These are phyloP conservation scores for Oreortyx pictus DNA, from an alignment of 2,797 vertebrate species.

Conservation along the genomic window DNA sequence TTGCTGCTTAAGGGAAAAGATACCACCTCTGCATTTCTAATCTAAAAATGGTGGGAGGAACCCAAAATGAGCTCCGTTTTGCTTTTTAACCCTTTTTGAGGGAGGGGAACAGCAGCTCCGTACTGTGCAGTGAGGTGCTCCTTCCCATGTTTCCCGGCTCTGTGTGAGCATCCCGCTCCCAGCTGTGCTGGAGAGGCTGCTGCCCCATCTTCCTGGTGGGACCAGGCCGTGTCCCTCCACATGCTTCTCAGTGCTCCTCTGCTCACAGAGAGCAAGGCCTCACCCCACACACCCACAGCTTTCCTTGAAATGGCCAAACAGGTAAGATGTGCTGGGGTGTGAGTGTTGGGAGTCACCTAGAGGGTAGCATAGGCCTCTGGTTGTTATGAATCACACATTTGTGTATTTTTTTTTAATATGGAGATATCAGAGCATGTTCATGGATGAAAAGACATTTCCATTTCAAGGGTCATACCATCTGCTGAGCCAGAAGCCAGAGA, in stretches of 20 bases:
- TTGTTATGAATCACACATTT: not conserved
- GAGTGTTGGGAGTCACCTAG: not conserved
- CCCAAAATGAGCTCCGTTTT: not conserved
- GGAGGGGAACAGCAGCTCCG: not conserved
- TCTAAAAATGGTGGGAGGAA: conserved; percentile 48
- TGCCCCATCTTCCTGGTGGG: not conserved
- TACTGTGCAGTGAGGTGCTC: not conserved
- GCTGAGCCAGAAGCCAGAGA: conserved; percentile 37
- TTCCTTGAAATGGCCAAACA: not conserved
- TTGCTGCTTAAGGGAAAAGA: conserved; percentile 61
- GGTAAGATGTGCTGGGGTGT: not conserved
- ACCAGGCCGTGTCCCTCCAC: not conserved
- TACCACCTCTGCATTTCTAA: conserved; percentile 60
- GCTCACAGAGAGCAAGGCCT: not conserved
- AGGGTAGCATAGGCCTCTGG: not conserved
- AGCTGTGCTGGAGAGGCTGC: not conserved
- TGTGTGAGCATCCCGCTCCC: not conserved
- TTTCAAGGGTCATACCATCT: conserved; percentile 33
- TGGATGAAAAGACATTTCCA: conserved; percentile 62
- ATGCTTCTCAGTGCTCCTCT: not conserved
- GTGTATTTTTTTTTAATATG: not conserved
- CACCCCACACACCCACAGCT: not conserved
- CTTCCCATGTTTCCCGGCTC: not conserved
- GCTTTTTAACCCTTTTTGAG: conserved; percentile 1
- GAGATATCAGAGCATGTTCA: conserved; percentile 6